Conservation (phyloP, 2,888 invertebrate genomes). For the Mesorhabditis spiculigera region DNA sequence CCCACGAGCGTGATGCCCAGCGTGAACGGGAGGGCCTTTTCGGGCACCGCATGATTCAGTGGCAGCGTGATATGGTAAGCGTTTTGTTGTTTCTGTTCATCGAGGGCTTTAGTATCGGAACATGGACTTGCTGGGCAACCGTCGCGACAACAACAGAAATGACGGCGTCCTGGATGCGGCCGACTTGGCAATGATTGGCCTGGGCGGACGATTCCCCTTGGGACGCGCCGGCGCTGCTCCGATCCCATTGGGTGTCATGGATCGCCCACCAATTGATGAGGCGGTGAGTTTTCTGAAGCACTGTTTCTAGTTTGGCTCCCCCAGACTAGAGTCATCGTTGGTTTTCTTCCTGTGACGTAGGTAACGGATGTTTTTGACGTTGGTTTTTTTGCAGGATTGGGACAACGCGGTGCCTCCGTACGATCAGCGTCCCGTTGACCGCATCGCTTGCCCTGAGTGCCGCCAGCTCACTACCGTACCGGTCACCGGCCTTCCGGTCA, state of each 20-base stretch:
- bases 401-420: no score
- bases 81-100: not conserved
- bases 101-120: not conserved
- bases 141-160: not conserved
- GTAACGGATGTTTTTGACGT: no score
- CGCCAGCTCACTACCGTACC: conserved; percentile 27
- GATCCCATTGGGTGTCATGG: not conserved
- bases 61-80: not conserved
- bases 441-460: conserved; percentile 35
- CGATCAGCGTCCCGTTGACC: not conserved
- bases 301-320: no score
- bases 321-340: no score
- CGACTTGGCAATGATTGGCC: not conserved
- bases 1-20: no score
- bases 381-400: no score
- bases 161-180: not conserved
- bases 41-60: not conserved
- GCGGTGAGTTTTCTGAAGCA: not conserved
- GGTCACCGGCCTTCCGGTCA: conserved; percentile 23
- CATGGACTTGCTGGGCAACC: not conserved
- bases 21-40: not conserved
- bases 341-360: no score
- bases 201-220: not conserved
- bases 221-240: not conserved
- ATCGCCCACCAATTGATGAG: not conserved